Conservation (phyloP, 2,113 vertebrate species). For the Bubalus kerabau region DNA sequence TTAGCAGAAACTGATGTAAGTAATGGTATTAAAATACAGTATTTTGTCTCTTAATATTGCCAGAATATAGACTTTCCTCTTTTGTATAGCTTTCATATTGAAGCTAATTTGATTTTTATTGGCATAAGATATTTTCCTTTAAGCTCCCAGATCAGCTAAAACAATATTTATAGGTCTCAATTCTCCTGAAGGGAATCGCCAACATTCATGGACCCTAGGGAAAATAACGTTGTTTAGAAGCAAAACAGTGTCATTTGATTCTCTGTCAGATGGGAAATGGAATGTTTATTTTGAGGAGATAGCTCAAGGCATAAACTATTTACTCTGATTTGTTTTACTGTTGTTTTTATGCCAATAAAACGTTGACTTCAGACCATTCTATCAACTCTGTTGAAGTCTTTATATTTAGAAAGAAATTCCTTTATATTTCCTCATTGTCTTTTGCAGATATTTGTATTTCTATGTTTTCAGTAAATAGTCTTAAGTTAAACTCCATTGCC, state of each 20-base stretch:
- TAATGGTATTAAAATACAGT: neutral
- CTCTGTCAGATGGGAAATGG: conserved; percentile 44
- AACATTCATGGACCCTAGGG: conserved; percentile 29
- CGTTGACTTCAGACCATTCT: neutral
- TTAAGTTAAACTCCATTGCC: conserved; percentile 16
- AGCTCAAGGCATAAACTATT: conserved; percentile 46
- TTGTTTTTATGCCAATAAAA: conserved; percentile 47
- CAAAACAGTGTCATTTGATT: conserved; percentile 61
- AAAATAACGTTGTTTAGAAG: conserved; percentile 64
- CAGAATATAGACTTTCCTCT: neutral
- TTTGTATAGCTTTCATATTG: conserved; percentile 3
- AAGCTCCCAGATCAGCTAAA: conserved; percentile 53
- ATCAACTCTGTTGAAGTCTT: neutral
- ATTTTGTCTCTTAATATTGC: neutral
- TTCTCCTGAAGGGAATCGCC: conserved; percentile 57
- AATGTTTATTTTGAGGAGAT: conserved; percentile 61
- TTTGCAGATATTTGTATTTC: conserved; percentile 23
- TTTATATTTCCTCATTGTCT: conserved; percentile 27
- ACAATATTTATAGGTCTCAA: conserved; percentile 61
- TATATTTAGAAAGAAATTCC: conserved; percentile 24
- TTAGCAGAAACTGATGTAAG: conserved; percentile 19
- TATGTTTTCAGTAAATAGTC: neutral
- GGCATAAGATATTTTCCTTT: conserved; percentile 50
- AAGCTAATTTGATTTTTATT: conserved; percentile 51
- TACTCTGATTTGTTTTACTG: conserved; percentile 46